A percentile compares a stretch with the other conserved stretches of the same genome.
phyloP scores from a whole-genome alignment of 2,888 invertebrate genomes.

The Brachycybe producta region DNA sequence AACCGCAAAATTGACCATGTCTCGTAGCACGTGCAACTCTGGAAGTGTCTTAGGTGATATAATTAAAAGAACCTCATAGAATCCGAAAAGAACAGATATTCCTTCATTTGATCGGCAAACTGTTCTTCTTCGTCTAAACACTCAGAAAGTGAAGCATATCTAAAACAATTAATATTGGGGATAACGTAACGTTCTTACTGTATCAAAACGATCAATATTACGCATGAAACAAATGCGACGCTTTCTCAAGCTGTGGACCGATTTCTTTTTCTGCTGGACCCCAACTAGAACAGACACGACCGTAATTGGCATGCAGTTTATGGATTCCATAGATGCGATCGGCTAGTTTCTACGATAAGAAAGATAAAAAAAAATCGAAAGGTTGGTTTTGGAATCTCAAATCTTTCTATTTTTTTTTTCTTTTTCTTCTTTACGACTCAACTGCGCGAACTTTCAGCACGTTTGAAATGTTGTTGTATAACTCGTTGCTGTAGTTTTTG shows the following conservation, averaged over 20 bases:
- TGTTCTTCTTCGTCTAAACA: conserved; percentile 65
- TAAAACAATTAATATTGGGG: background rate
- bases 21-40: too few species aligned
- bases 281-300: conserved; percentile 71
- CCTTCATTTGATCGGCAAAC: conserved; percentile 67
- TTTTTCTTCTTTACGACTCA: conserved; percentile 17
- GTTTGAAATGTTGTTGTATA: conserved; percentile 42
- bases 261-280: conserved; percentile 67
- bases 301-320: conserved; percentile 67
- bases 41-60: too few species aligned
- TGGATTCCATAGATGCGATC: conserved; percentile 63
- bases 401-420: too few species aligned
- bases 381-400: too few species aligned
- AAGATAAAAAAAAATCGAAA: too few species aligned
- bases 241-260: conserved; percentile 59
- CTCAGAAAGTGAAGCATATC: background rate
- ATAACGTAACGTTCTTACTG: background rate
- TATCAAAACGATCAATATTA: conserved; percentile 25
- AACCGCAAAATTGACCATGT: too few species aligned
- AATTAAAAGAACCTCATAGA: conserved; percentile 40
- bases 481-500: conserved; percentile 58
- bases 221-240: conserved; percentile 52
- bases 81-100: conserved; percentile 62
- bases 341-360: conserved; percentile 47
- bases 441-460: conserved; percentile 35